Evolutionary conservation across 2,113 vertebrate species (phyloP).

Genomic region (Prionailurus viverrinus): DNA sequence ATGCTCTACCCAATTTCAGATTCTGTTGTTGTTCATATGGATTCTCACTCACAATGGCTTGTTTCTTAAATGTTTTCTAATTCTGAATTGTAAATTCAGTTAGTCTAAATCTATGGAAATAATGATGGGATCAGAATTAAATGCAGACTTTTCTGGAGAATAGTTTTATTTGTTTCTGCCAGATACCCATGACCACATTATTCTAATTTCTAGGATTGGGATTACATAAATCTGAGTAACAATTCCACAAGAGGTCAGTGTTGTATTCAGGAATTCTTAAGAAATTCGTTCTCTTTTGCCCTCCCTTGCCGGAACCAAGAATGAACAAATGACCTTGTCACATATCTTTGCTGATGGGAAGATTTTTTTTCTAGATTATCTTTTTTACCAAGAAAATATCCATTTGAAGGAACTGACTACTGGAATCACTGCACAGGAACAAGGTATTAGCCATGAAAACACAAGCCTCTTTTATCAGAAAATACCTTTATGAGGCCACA

Average conservation of each 20-base stretch:
- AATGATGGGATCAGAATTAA: neutral
- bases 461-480: neutral
- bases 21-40: neutral
- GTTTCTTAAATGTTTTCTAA: neutral
- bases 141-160: neutral
- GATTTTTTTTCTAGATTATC: neutral
- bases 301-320: neutral
- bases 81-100: conserved; percentile 14
- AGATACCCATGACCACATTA: neutral
- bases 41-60: neutral
- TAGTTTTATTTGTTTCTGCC: neutral
- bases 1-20: neutral
- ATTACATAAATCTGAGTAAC: neutral
- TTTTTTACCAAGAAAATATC: conserved; percentile 32
- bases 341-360: neutral
- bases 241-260: neutral
- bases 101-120: neutral
- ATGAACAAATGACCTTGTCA: neutral
- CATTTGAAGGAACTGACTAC: neutral
- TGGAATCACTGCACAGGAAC: neutral
- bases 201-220: conserved; percentile 4
- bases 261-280: neutral
- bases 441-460: neutral
- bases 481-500: neutral
- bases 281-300: neutral